Evolutionary conservation across 2,888 invertebrate genomes (phyloP), one percentile per base, ranked within the genome.

Genomic region (Ecliptopera silaceata): DNA sequence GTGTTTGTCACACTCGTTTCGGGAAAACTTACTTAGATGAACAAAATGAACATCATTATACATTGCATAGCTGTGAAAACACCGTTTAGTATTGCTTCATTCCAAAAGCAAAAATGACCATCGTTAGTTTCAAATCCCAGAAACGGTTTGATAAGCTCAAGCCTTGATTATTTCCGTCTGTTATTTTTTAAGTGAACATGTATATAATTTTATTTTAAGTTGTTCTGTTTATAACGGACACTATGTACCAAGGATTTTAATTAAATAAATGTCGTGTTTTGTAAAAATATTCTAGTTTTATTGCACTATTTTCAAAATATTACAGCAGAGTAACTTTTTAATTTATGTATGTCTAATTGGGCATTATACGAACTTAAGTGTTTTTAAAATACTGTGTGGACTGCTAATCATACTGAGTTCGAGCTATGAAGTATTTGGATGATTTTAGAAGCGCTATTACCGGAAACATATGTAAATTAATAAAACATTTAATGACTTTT

Each of bases 191-290:
- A 57, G 43, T 42, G 26, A 32, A 31, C 34, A 22, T 46, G 45
- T 36, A 34, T 43, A 49, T 53, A 52, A 20, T 54, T 26, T 39
- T 32, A 54, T 59, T 43, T 45, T 54, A 12, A 26, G 42, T 63
- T 56, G 47, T 59, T 54, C 38, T 55, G 59, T 64, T 55, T 34
- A 26, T 48, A 46, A 18, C 49, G 56, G 43, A 54, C 58, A 61
- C 55, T 56, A 56, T 74, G 69, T 80, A 80, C 82, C 79, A 82
- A 80, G 75, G 70, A 76, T 72, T 70, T 66, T 76, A 75, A 74
- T 80, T 78, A 79, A 80, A 82, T 82, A 82, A 79, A 82, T 64
- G 54, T 42, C 42, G 42, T 70, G 59, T 51, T 60, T 54, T 47
- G 31, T 45, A 44, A 56, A n/a, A 46, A 41, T 1, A 12, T n/a